Base-by-base conservation (phyloP, 2,797 vertebrate species). In the Delichon dasypus region DNA sequence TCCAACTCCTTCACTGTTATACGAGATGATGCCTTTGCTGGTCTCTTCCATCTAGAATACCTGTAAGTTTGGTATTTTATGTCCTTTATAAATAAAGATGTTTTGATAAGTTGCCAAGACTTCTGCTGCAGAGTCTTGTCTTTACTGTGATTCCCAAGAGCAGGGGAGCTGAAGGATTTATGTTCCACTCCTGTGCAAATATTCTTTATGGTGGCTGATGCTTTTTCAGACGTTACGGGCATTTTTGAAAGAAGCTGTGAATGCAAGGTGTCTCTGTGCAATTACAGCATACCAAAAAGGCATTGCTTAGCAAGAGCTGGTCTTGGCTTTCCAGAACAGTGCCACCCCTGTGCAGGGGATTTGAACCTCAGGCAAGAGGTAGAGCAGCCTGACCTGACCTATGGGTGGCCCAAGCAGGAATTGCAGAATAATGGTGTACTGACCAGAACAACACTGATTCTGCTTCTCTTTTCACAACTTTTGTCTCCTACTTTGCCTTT, bases 11-110 rank as follows among this genome's bases (percentile, higher is more conserved):
- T 99, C 47, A 99, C 98, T 17, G 98, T 98, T 95, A 98, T 99
- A 97, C 98, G 98, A 89, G 99, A 99, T 57, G 99, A 99, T 95
- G 99, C 99, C 21, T 99, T 99, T 95, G 98, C 98, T 92, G 99
- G 99, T 44, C 99, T 99, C 88, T 98, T 99, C 80, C 99, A 99
- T 95, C 98, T 99, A 17, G 99, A 99, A 94, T 99, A 99, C 97
- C 97, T 99, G 99, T 99, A 98, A 99, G 99, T 98, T 89, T 20
- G 84, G 34, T 42, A 65, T 67, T 95, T 96, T 68, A 83, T 87
- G 61, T 74, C 11, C 34, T 50, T 90, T 87, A 78, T 90, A 79
- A 51, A 93, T 65, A 40, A 85, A 42, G 68, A 19, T 51, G 25
- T n/a, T 91, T 66, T 60, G 68, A 53, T 88, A 76, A 83, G 57